These are phyloP conservation scores for Notothenia rossii DNA, from an alignment of 2,113 vertebrate genomes.

Conservation along the genomic window DNA sequence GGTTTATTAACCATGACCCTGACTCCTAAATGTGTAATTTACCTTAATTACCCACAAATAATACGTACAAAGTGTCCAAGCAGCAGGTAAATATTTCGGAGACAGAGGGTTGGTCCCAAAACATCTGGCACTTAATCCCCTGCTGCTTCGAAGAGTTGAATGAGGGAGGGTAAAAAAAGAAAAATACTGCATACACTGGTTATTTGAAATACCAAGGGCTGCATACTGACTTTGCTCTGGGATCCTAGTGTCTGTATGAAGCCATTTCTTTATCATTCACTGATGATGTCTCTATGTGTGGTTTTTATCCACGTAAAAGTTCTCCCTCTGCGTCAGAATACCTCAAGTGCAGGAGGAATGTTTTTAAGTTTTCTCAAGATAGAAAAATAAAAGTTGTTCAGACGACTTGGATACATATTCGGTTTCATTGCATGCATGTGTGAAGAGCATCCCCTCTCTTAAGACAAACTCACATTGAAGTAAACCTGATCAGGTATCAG, in stretches of 20 bases:
- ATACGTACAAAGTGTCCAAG: constrained; percentile 16
- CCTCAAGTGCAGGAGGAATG: not conserved
- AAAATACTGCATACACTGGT: not conserved
- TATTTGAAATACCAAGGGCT: not conserved
- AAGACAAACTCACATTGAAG: not conserved
- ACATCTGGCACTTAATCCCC: constrained; percentile 54
- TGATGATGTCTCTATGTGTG: not conserved
- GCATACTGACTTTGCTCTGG: not conserved
- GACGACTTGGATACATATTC: constrained; percentile 33
- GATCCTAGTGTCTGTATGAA: not conserved
- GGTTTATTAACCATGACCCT: constrained; percentile 32
- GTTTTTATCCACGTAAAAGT: not conserved
- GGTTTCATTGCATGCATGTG: constrained; percentile 15
- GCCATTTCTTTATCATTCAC: not conserved
- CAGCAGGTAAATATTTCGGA: constrained; percentile 53
- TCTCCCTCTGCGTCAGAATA: not conserved
- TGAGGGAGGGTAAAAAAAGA: not conserved
- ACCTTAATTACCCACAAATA: constrained; percentile 45
- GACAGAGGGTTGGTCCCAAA: constrained; percentile 33
- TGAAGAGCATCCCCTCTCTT: constrained; percentile 1
- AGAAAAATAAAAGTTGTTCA: not conserved
- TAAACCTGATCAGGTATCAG: not conserved
- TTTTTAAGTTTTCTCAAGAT: constrained; percentile 2
- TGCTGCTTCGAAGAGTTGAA: constrained; percentile 11
- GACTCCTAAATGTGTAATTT: constrained; percentile 34